Conservation (phyloP, 2,797 vertebrate species). For the Anableps anableps region DNA sequence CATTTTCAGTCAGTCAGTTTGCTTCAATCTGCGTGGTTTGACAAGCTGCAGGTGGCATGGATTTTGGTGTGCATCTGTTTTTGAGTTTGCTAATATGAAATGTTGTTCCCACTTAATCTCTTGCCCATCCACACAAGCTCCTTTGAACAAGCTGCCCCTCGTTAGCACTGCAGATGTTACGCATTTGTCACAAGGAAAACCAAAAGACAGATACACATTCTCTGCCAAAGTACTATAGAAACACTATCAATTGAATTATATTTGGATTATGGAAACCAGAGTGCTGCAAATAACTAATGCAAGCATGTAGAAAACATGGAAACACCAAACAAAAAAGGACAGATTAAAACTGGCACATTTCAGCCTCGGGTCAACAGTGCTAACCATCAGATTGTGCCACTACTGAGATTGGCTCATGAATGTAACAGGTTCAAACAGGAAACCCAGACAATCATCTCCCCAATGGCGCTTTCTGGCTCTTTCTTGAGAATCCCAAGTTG, state of each 20-base stretch:
- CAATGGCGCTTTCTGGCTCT: not conserved
- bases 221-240: not conserved
- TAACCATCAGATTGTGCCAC: not conserved
- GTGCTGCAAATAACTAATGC: not conserved
- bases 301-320: not conserved
- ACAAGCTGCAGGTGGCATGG: constrained; percentile 8
- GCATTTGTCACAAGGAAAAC: constrained; percentile 62
- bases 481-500: not conserved
- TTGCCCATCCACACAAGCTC: not conserved
- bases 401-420: not conserved
- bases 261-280: not conserved
- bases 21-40: not conserved
- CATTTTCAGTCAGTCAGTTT: not conserved
- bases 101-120: constrained; percentile 9
- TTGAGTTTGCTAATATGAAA: constrained; percentile 3
- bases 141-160: constrained; percentile 27
- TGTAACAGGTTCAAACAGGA: not conserved
- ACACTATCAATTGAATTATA: not conserved
- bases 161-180: constrained; percentile 64
- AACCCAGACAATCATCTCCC: not conserved
- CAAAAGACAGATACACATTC: constrained; percentile 30
- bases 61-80: not conserved
- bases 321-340: not conserved
- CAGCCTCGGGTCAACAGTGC: not conserved
- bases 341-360: not conserved